Evolutionary conservation across 2,113 vertebrate species (phyloP), one percentile per base, ranked within the genome.

Genomic region (Danionella cerebrum): DNA sequence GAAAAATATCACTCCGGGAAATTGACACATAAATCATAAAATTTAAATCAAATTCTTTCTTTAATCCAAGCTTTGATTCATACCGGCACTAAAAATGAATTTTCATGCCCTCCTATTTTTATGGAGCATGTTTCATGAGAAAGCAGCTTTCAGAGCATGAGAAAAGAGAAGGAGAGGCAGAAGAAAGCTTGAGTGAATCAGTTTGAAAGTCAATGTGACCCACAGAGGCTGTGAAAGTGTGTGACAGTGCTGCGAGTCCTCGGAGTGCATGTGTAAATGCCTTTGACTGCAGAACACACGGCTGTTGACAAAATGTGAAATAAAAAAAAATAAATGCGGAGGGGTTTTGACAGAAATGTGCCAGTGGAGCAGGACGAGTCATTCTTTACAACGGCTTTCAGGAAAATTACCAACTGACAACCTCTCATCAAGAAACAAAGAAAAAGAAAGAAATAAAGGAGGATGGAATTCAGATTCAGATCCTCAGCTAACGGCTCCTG

Each of bases 141-240:
- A 39, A 39, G 36, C 52, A 36, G 52, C 65, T 68, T 42, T 36
- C 27, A 42, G 27, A 57, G 65, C 13, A 2, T 35, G 24, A 31
- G 67, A 76, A 65, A 31, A 38, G 66, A 47, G 48, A 31, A 54
- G 58, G 67, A 76, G 55, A 70, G 45, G 72, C 55, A 60, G 33
- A 68, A 52, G 42, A 60, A 25, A 69, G 62, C 60, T 31, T 44
- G 36, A 54, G 70, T 74, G 63, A 53, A 63, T 65, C 60, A 35
- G 51, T 65, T 66, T 65, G 45, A 59, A 72, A 72, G 45, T 59
- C 55, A 25, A n/a, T 57, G 39, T 47, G 53, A 68, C 53, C 66
- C 58, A 33, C 29, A 50, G 54, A 69, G 9, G 35, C 67, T 60
- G 9, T 12, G 22, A 58, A 69, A n/a, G 14, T 35, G 35, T 52